A percentile compares a stretch with the other conserved stretches of the same genome.
phyloP scores from a whole-genome alignment of 2,113 vertebrate species.

The Dryoscopus gambensis region DNA sequence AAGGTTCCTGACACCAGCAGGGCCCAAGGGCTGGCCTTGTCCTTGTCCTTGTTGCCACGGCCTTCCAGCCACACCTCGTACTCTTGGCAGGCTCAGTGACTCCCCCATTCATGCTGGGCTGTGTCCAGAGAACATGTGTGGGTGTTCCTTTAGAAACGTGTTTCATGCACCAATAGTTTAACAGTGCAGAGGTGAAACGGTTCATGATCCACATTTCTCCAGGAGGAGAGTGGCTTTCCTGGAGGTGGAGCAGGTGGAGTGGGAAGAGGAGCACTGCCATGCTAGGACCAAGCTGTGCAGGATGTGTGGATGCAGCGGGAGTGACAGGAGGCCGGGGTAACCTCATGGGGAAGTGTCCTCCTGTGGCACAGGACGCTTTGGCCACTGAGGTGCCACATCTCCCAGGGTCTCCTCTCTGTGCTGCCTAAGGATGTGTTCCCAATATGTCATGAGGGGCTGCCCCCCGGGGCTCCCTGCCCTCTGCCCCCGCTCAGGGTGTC shows the following conservation, averaged over 20 bases:
- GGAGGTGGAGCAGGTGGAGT: neutral
- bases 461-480: neutral
- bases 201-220: neutral
- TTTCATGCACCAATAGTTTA: neutral
- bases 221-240: neutral
- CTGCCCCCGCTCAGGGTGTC: neutral
- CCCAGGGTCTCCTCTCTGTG: fast-evolving
- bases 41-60: fast-evolving
- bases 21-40: neutral
- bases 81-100: neutral
- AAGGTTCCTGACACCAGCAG: neutral
- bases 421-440: neutral
- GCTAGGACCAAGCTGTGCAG: neutral
- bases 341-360: fast-evolving
- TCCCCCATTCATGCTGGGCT: neutral
- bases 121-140: neutral
- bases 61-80: fast-evolving
- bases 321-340: fast-evolving
- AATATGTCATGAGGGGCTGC: neutral
- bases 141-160: neutral
- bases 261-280: neutral
- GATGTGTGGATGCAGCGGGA: fast-evolving
- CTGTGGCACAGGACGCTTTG: neutral
- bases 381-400: neutral
- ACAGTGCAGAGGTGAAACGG: fast-evolving